Percentiles rank a stretch among this genome's conserved stretches.
These are phyloP conservation scores for Apogon hyalosoma DNA, from an alignment of 2,797 vertebrate species.

Conservation along the genomic window DNA sequence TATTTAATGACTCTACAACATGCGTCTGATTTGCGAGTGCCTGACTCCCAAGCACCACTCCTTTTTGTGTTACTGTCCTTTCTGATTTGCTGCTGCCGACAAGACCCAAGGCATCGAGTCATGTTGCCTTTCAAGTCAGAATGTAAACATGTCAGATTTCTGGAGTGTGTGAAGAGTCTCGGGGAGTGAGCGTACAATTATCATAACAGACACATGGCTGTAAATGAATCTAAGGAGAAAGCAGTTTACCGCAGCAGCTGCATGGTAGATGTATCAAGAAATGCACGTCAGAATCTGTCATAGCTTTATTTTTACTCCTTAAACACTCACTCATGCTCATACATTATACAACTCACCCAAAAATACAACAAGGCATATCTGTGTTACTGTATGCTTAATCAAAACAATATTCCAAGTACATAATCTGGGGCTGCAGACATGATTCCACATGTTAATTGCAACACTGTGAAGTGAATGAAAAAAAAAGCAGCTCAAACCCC, in stretches of 20 bases:
- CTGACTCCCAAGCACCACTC: conserved; percentile 45
- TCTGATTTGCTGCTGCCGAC: conserved; percentile 60
- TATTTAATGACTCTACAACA: conserved; percentile 69
- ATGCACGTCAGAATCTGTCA: not conserved
- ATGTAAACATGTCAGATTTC: conserved; percentile 75
- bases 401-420: conserved; percentile 46
- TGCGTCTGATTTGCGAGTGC: conserved; percentile 57
- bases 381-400: conserved; percentile 34
- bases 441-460: conserved; percentile 64
- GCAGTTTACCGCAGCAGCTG: conserved; percentile 13
- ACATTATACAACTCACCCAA: not conserved
- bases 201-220: conserved; percentile 49
- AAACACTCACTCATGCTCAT: not conserved
- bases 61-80: conserved; percentile 39
- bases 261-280: conserved; percentile 1
- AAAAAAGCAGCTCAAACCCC: conserved; percentile 21
- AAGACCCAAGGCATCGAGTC: conserved; percentile 47
- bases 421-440: conserved; percentile 42
- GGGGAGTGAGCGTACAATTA: conserved; percentile 31
- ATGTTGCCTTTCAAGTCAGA: conserved; percentile 69
- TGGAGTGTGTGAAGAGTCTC: conserved; percentile 39
- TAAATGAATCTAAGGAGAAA: conserved; percentile 30
- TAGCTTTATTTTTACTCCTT: conserved; percentile 8
- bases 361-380: conserved; percentile 16
- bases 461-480: conserved; percentile 30